Evolutionary conservation across 2,888 invertebrate species (phyloP), one percentile per base, ranked within the genome.

Genomic region (Tillus elongatus): DNA sequence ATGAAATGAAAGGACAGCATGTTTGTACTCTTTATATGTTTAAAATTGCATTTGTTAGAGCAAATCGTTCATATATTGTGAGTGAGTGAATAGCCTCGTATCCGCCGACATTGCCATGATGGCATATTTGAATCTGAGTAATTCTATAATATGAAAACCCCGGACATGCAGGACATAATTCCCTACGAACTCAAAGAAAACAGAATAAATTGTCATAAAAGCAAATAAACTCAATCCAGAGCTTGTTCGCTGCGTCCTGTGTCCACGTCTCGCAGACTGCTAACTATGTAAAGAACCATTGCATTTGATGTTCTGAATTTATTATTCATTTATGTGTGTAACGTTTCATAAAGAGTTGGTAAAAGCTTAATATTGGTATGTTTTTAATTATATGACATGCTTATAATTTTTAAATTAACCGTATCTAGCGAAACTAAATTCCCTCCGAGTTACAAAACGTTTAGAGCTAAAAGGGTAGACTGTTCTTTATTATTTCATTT

Each of bases 331-430:
- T 56, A 56, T 48, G 50, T 48, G n/a, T n/a, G n/a, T n/a, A n/a
- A n/a, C n/a, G n/a, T n/a, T n/a, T n/a, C n/a, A n/a, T n/a, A n/a
- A n/a, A n/a, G n/a, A n/a, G n/a, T n/a, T n/a, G n/a, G n/a, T n/a
- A n/a, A n/a, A n/a, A n/a, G n/a, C n/a, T n/a, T n/a, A 53, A 54
- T 53, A 53, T 55, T 47, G 48, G 56, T 49, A 49, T 51, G 54
- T 52, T 54, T 58, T 57, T 59, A 60, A 60, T 57, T 54, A 51
- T 48, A 52, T 55, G 56, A 58, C 53, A 55, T 55, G 56, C 50
- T 51, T 55, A 54, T 54, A 55, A 60, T 57, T 54, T 57, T 55
- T 55, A 54, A 57, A 59, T 58, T 59, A 57, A 57, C 56, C 57
- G 49, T 57, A 45, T 13, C 6, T 9, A 31, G 41, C 42, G 43